Percentiles rank a stretch among this genome's conserved stretches.
phyloP scores from a whole-genome alignment of 2,797 vertebrate species.

The Allochrocebus solatus region DNA sequence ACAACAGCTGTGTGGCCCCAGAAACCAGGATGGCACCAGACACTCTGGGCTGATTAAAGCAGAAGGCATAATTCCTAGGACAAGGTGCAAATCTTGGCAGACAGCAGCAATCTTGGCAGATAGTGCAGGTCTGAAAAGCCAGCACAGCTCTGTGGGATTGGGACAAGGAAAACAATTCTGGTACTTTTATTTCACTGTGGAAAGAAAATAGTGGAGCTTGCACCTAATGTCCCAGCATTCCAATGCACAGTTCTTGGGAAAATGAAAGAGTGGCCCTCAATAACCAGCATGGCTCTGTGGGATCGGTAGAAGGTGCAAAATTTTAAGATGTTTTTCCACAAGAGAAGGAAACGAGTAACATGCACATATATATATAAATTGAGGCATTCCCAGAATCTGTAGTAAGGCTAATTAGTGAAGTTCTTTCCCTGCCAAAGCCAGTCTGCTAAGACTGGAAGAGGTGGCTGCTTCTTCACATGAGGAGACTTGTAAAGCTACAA shows the following conservation, averaged over 20 bases:
- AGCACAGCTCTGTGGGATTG: background rate
- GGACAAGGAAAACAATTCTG: background rate
- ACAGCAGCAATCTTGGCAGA: background rate
- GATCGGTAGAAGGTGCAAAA: background rate
- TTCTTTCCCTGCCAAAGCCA: background rate
- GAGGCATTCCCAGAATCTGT: background rate
- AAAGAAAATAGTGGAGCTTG: background rate
- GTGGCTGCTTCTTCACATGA: background rate
- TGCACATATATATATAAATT: background rate
- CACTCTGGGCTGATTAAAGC: background rate
- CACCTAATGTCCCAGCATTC: background rate
- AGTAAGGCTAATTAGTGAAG: background rate
- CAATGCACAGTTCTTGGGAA: background rate
- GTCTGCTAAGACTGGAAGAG: background rate
- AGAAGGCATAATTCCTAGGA: background rate
- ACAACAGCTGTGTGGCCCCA: background rate
- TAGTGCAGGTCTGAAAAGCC: background rate
- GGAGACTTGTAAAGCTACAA: background rate
- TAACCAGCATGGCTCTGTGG: background rate
- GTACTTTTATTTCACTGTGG: too few relatives aligned
- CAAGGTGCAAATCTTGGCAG: background rate
- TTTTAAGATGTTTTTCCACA: background rate
- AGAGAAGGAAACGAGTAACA: background rate
- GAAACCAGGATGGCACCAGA: background rate
- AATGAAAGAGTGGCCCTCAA: background rate